Evolutionary conservation across 2,113 vertebrate species (phyloP).

Genomic region (Talpa occidentalis): DNA sequence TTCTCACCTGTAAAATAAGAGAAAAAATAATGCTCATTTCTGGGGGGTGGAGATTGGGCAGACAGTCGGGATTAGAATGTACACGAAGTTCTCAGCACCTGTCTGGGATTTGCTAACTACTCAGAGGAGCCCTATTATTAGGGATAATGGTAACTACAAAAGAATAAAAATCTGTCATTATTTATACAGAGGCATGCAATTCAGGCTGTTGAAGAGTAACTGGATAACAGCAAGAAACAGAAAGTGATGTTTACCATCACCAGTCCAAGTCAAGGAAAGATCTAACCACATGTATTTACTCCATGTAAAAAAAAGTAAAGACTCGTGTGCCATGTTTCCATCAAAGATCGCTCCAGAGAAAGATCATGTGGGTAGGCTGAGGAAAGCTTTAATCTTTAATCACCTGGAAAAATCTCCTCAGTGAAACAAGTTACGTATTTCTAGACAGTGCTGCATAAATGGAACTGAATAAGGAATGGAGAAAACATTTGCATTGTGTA

Average conservation of each 20-base stretch:
- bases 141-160: neutral
- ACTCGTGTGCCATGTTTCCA: neutral
- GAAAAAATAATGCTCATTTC: neutral
- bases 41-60: neutral
- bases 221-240: neutral
- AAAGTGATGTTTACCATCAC: neutral
- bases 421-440: slow-evolving; percentile 12
- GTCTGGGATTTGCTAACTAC: neutral
- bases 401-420: slow-evolving; percentile 22
- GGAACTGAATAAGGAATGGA: neutral
- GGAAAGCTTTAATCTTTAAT: slow-evolving; percentile 42
- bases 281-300: neutral
- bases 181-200: neutral
- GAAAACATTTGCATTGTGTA: neutral
- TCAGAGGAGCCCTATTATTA: neutral
- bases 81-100: neutral
- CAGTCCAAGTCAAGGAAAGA: neutral
- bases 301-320: neutral
- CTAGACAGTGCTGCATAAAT: neutral
- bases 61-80: neutral
- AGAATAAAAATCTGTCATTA: neutral
- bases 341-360: neutral
- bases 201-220: neutral
- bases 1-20: neutral
- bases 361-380: neutral